Conservation (phyloP, 2,113 vertebrate species). For the Tupaia tana region DNA sequence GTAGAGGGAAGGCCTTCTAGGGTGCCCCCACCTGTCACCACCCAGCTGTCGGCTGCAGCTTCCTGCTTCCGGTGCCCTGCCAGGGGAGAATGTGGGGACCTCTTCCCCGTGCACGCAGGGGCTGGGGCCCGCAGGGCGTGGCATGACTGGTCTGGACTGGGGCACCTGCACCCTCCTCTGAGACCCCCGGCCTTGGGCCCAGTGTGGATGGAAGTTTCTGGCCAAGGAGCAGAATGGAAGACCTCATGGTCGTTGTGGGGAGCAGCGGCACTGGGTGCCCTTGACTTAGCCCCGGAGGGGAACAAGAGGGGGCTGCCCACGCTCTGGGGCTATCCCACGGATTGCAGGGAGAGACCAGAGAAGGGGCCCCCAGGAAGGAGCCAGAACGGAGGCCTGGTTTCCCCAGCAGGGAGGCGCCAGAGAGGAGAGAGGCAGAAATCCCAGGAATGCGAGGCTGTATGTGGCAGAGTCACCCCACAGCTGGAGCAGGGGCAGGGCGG, state of each 20-base stretch:
- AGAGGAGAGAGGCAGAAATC: background rate
- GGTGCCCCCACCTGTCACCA: no score
- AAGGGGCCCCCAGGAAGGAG: rapidly evolving
- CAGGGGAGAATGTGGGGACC: background rate
- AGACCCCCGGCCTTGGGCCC: background rate
- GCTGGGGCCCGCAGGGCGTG: rapidly evolving
- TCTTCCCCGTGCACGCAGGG: background rate
- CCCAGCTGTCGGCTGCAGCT: background rate
- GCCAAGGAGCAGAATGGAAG: background rate
- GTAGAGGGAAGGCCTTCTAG: background rate
- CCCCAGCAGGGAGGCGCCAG: background rate
- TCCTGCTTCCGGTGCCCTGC: background rate
- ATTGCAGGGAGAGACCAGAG: background rate
- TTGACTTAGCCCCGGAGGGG: background rate
- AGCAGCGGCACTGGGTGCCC: no score
- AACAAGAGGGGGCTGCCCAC: rapidly evolving
- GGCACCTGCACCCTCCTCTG: background rate
- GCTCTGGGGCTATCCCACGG: background rate
- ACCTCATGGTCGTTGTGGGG: rapidly evolving
- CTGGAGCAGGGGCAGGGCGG: background rate
- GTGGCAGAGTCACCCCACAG: background rate
- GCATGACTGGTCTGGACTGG: background rate
- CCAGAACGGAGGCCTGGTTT: background rate
- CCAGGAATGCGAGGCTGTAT: background rate
- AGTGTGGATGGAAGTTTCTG: background rate